A percentile compares a stretch with the other conserved stretches of the same genome.
These are phyloP conservation scores for Brachionus paranguensis DNA, from an alignment of 1,140 invertebrate genomes.

Conservation along the genomic window DNA sequence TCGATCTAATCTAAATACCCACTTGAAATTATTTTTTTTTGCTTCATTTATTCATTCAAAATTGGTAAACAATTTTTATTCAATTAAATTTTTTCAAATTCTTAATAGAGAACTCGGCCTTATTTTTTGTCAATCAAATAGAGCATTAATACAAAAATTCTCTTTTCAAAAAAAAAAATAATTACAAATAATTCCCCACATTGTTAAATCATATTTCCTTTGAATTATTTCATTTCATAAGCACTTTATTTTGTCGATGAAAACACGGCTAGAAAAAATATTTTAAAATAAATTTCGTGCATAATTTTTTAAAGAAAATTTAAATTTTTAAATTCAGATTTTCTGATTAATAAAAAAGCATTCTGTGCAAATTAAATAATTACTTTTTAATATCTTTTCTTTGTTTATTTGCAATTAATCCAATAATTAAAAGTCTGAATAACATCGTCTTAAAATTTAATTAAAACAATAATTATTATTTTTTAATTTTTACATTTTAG, in stretches of 20 bases:
- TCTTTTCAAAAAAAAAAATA: neutral
- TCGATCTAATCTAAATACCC: neutral
- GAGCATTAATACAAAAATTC: neutral
- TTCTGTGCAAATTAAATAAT: neutral
- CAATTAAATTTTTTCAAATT: neutral
- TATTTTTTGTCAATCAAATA: neutral
- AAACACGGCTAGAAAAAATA: too few species aligned
- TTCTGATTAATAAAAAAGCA: neutral
- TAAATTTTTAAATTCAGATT: neutral
- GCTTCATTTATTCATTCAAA: neutral
- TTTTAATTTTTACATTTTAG: neutral
- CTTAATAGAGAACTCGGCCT: neutral
- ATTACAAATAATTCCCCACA: neutral
- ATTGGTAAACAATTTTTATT: neutral
- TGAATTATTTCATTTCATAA: neutral
- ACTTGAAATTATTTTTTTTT: neutral
- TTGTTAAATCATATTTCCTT: neutral
- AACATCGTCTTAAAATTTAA: neutral
- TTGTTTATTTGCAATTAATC: neutral
- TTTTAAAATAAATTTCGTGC: neutral
- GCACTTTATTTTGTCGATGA: neutral
- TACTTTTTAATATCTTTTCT: neutral
- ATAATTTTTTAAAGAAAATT: neutral
- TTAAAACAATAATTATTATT: neutral
- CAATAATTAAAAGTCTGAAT: neutral